Conservation (phyloP, 2,888 invertebrate species). For the Mycogona germanica region DNA sequence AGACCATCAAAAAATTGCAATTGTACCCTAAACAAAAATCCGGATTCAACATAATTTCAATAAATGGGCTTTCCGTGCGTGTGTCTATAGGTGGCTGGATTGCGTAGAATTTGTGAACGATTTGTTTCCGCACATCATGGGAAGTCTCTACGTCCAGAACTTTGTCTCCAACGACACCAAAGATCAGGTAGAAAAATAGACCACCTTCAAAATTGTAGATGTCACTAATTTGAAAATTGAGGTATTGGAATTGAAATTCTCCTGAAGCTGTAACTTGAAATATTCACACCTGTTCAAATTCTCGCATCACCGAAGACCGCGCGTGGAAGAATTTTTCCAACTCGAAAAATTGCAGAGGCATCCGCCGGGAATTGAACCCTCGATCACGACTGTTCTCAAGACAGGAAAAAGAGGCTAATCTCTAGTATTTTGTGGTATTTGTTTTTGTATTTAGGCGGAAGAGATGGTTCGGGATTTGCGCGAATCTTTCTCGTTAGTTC, state of each 20-base stretch:
- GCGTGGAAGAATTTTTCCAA: too few species aligned
- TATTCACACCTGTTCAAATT: too few species aligned
- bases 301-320: too few species aligned
- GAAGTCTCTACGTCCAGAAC: slow-evolving; percentile 8
- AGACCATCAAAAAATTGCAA: not conserved
- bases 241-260: not conserved
- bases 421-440: too few species aligned
- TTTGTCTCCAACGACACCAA: slow-evolving; percentile 12
- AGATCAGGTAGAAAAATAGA: slow-evolving; percentile 3
- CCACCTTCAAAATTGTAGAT: not conserved
- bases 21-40: not conserved
- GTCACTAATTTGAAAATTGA: not conserved
- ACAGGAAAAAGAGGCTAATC: too few species aligned
- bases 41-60: not conserved
- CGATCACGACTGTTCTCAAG: too few species aligned
- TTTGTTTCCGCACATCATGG: slow-evolving; percentile 1
- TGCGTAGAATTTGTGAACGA: slow-evolving; percentile 9
- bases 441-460: slow-evolving; percentile 2
- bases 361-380: too few species aligned
- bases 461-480: slow-evolving; percentile 11
- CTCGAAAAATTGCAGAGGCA: too few species aligned
- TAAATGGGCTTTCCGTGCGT: not conserved
- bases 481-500: not conserved
- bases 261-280: too few species aligned
- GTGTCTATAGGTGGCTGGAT: slow-evolving; percentile 3